phyloP scores from a whole-genome alignment of 2,113 vertebrate species.

The Bostrychus sinensis region DNA sequence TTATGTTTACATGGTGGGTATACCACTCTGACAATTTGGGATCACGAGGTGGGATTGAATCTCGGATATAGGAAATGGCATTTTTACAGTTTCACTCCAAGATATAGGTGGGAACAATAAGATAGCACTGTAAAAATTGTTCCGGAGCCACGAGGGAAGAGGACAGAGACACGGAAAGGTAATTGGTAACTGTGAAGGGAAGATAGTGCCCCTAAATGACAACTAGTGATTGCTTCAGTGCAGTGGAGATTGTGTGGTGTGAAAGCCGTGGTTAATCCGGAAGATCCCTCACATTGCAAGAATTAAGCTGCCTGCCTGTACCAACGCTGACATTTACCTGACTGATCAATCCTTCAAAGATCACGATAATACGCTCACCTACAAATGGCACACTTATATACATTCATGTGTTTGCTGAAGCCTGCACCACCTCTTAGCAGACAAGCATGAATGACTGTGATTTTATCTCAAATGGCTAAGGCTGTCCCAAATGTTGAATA shows the following conservation, averaged over 20 bases:
- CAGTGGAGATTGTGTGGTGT: slow-evolving; percentile 45
- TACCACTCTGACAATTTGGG: slow-evolving; percentile 3
- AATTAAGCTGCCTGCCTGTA: slow-evolving; percentile 53
- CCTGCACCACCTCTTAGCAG: slow-evolving; percentile 13
- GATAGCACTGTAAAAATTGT: slow-evolving; percentile 9
- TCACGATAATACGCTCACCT: slow-evolving; percentile 11
- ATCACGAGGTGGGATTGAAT: slow-evolving; percentile 1
- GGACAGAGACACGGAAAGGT: slow-evolving; percentile 27
- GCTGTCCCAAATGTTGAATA: background rate
- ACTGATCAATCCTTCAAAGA: slow-evolving; percentile 44
- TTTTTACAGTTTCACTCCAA: slow-evolving; percentile 1
- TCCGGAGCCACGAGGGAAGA: slow-evolving; percentile 7
- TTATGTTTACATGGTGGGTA: slow-evolving; percentile 87
- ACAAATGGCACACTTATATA: slow-evolving; percentile 1
- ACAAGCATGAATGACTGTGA: slow-evolving; percentile 26
- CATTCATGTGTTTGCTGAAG: background rate
- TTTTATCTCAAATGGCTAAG: background rate
- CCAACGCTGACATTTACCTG: slow-evolving; percentile 54
- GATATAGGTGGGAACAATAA: slow-evolving; percentile 5
- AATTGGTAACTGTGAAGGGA: slow-evolving; percentile 44
- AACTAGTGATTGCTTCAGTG: slow-evolving; percentile 43
- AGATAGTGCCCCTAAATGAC: slow-evolving; percentile 52
- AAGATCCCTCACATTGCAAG: slow-evolving; percentile 35
- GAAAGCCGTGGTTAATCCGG: slow-evolving; percentile 43
- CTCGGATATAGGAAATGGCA: slow-evolving; percentile 16